A percentile compares a stretch with the other conserved stretches of the same genome.
phyloP scores from a whole-genome alignment of 2,888 invertebrate species.

The Sinelater perroti region DNA sequence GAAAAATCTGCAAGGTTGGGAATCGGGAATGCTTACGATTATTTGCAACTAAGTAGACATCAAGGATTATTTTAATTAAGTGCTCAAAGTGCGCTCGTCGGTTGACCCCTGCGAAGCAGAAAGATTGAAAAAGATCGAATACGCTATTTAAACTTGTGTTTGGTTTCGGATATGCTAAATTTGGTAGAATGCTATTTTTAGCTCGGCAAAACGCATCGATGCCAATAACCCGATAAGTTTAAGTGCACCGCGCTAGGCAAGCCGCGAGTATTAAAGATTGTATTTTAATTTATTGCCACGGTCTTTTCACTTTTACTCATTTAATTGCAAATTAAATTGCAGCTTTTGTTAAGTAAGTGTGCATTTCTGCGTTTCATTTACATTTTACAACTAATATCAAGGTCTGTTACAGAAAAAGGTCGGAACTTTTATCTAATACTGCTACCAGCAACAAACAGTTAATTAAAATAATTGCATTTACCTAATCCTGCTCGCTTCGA shows the following conservation, averaged over 20 bases:
- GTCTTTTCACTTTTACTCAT: constrained; percentile 16
- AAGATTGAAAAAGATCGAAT: constrained; percentile 1
- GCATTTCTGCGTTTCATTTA: constrained; percentile 11
- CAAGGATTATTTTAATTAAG: constrained; percentile 1
- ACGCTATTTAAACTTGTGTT: constrained; percentile 22
- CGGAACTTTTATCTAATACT: neutral
- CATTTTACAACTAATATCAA: constrained; percentile 15
- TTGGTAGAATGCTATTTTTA: constrained; percentile 33
- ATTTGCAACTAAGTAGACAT: too few relatives aligned
- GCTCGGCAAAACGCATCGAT: constrained; percentile 27
- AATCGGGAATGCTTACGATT: neutral
- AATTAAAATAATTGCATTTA: too few relatives aligned
- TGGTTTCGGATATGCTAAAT: constrained; percentile 29
- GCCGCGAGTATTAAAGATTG: constrained; percentile 1
- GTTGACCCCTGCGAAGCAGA: neutral
- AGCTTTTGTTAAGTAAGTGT: constrained; percentile 13
- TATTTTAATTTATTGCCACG: constrained; percentile 1
- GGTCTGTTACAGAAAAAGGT: constrained; percentile 13
- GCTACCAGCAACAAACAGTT: too few relatives aligned
- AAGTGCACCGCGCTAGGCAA: constrained; percentile 5
- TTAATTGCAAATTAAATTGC: constrained; percentile 16
- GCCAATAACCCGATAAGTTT: constrained; percentile 31
- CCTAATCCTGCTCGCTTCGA: too few relatives aligned
- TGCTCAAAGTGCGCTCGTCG: neutral
- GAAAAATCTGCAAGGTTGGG: constrained; percentile 6